A percentile compares a stretch with the other conserved stretches of the same genome.
Evolutionary conservation across 2,888 invertebrate genomes (phyloP).

Genomic region (Tiliacea citrago): DNA sequence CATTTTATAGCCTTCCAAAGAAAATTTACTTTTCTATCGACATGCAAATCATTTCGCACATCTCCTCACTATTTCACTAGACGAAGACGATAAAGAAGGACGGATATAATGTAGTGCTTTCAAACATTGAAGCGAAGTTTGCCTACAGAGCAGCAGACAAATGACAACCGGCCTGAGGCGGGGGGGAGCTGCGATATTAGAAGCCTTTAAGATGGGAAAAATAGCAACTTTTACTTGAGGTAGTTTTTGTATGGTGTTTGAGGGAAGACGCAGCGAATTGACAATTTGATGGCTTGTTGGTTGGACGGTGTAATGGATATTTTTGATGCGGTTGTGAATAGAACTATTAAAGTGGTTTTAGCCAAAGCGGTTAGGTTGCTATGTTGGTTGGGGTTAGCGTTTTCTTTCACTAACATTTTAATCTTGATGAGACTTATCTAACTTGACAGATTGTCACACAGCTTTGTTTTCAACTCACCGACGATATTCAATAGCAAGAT

Average conservation of each 20-base stretch:
- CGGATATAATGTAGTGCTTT: slow-evolving; percentile 89
- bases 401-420: background rate
- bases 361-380: background rate
- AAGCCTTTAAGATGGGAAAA: slow-evolving; percentile 90
- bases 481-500: background rate
- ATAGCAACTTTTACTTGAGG: slow-evolving; percentile 88
- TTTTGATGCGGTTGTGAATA: background rate
- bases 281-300: slow-evolving; percentile 16
- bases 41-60: slow-evolving; percentile 37
- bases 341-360: background rate
- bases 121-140: slow-evolving; percentile 89
- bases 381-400: background rate
- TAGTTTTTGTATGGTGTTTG: slow-evolving; percentile 71
- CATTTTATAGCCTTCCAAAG: background rate
- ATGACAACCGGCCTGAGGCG: slow-evolving; percentile 88
- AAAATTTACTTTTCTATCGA: slow-evolving; percentile 56
- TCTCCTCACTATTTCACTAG: slow-evolving; percentile 61
- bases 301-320: background rate
- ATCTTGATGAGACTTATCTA: background rate
- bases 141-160: slow-evolving; percentile 87
- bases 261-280: slow-evolving; percentile 31
- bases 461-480: background rate
- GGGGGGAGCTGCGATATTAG: slow-evolving; percentile 86
- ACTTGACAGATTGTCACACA: background rate
- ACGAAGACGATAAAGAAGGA: slow-evolving; percentile 84